Percentiles rank a stretch among this genome's conserved stretches.
Evolutionary conservation across 2,113 vertebrate genomes (phyloP).

Genomic region (Semicossyphus pulcher): DNA sequence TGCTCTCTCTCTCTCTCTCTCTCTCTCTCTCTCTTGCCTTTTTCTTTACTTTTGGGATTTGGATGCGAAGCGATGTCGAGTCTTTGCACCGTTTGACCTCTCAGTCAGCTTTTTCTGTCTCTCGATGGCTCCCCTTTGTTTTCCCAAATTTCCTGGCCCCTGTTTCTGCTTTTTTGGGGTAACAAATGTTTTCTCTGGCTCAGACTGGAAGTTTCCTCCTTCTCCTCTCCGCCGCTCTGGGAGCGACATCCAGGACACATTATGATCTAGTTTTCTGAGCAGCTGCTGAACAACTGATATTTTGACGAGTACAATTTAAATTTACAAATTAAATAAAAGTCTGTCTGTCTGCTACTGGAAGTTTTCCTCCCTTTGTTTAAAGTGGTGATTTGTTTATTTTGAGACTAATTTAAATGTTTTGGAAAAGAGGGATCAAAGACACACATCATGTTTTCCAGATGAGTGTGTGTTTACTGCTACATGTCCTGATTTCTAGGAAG

Average conservation of each 20-base stretch:
- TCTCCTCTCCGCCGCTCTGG: constrained; percentile 26
- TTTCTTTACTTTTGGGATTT: constrained; percentile 5
- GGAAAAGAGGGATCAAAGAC: too few relatives aligned
- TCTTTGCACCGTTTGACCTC: constrained; percentile 8
- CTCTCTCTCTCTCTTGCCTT: background rate
- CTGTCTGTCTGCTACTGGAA: background rate
- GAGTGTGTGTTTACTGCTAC: too few relatives aligned
- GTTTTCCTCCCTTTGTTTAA: too few relatives aligned
- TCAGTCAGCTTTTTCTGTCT: background rate
- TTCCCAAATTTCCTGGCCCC: background rate
- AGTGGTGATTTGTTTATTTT: too few relatives aligned
- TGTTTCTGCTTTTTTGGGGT: background rate
- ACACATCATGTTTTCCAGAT: too few relatives aligned
- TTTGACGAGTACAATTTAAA: background rate
- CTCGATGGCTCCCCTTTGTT: constrained; percentile 1
- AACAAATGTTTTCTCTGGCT: constrained; percentile 47
- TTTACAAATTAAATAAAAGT: background rate
- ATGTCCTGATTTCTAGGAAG: too few relatives aligned
- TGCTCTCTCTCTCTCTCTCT: background rate
- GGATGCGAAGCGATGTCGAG: too few relatives aligned
- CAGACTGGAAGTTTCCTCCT: background rate
- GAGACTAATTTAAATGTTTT: too few relatives aligned
- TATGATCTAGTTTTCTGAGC: constrained; percentile 17
- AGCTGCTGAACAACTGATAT: constrained; percentile 28
- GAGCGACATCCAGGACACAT: constrained; percentile 15